Evolutionary conservation across 2,888 invertebrate genomes (phyloP), one percentile per base, ranked within the genome.

Genomic region (Alviniconcha strummeri): DNA sequence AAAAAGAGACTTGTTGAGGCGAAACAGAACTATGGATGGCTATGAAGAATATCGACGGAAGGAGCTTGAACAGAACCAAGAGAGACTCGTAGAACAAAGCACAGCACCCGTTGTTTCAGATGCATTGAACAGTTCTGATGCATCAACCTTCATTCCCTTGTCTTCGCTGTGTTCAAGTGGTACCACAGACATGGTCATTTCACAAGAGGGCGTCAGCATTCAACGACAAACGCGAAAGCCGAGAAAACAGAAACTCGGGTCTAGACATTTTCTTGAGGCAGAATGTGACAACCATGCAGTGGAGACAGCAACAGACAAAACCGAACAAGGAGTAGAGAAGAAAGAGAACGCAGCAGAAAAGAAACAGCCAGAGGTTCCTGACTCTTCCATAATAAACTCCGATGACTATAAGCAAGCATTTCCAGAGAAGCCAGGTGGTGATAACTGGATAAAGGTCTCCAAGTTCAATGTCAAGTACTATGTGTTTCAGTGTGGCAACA

Each of bases 391-490:
- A 13, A 13, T 60, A 60, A 60, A 60, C 60, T 60, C 60, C 13
- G 60, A 19, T 57, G 19, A 11, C 8, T 13, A 8, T 13, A 60
- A 13, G 13, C 60, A 60, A 13, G 13, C 8, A 8, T 60, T 8
- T 60, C 9, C 60, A 60, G 60, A 60, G 9, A 60, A 36, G 36
- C 36, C 60, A 55, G 17, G 17, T 17, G 17, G 75, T 17, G 55
- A 13, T 55, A 15, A 8, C 9, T 60, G 71, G 69, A 7, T 64
- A 13, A 82, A 52, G n/a, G 64, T 54, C 15, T 76, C 76, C 5
- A 64, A 67, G 52, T 75, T 82, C 52, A 54, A 64, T n/a, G 36
- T 82, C 1, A 82, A 67, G 52, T 82, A 82, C 19, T 82, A 82
- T 54, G 69, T 82, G 2, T 82, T 76, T 82, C 57, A 76, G n/a